Base-by-base conservation (phyloP, 1,140 invertebrate species). In the Habropoda laboriosa region DNA sequence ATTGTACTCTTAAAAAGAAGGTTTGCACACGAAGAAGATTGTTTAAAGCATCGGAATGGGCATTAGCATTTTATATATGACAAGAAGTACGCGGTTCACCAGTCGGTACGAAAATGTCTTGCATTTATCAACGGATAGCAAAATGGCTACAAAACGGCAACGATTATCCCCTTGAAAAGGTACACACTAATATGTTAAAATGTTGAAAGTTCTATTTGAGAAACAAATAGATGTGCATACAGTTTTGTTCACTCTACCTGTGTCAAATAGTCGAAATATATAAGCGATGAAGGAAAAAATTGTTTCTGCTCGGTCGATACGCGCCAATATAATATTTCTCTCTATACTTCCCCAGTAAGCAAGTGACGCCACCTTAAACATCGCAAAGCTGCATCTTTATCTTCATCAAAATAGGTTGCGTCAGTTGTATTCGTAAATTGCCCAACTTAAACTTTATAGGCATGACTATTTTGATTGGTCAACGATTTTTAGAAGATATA, bases 71-170 rank as follows among this genome's bases (percentile, higher is more conserved):
- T 75, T 68, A 57, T 74, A 70, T 58, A 18, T 67, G 21, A 63
- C 55, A 32, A 82, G 42, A 30, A 67, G 40, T 76, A 81, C 85
- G 82, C 83, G 79, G 82, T 70, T 87, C 80, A 91, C 89, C 92
- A 89, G 92, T 93, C 92, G 92, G 92, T 93, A 93, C 91, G 91
- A 86, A 88, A 90, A 92, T 90, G 86, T 85, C 87, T 85, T 89
- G 84, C 77, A 90, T 92, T 93, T 93, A 93, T 93, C 92, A 93
- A 93, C 92, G 92, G 92, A 92, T 76, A 92, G 91, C 92, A 93
- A 93, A 92, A 93, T 93, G 92, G 92, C 92, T 89, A 91, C 90
- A 82, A 51, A 71, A 80, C 60, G 55, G 57, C 38, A 87, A 77
- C 24, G 63, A 81, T 80, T 70, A 80, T 85, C 60, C 51, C 60